Conservation (phyloP, 2,888 invertebrate species). For the Cantharis flavilabris region DNA sequence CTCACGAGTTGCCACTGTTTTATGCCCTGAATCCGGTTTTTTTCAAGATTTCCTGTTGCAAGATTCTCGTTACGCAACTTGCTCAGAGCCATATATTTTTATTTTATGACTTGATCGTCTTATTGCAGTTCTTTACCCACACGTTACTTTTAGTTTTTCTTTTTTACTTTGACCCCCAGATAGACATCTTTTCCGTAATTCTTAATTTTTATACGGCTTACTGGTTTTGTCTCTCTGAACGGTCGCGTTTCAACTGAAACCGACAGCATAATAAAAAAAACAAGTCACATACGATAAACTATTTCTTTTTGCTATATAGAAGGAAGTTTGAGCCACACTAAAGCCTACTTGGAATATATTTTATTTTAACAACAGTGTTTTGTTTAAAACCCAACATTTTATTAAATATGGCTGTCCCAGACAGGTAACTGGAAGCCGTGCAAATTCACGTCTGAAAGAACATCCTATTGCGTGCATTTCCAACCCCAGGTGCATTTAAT, state of each 20-base stretch:
- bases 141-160: neutral
- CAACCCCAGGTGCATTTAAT: neutral
- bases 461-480: neutral
- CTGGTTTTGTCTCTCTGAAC: neutral
- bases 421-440: neutral
- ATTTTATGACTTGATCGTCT: too few relatives aligned
- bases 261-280: neutral
- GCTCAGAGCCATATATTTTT: too few relatives aligned
- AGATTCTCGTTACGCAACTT: too few relatives aligned
- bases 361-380: neutral
- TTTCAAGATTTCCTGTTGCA: too few relatives aligned
- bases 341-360: neutral
- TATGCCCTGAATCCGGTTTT: too few relatives aligned
- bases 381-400: neutral
- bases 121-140: too few relatives aligned
- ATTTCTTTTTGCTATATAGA: neutral
- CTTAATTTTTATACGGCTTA: neutral
- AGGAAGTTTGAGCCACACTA: neutral
- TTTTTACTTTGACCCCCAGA: neutral
- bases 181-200: neutral
- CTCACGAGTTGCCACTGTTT: too few relatives aligned
- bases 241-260: neutral
- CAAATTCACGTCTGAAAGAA: neutral
- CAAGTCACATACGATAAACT: neutral
- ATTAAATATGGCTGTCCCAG: neutral